Base-by-base conservation (phyloP, 2,113 vertebrate species). In the Canis aureus region DNA sequence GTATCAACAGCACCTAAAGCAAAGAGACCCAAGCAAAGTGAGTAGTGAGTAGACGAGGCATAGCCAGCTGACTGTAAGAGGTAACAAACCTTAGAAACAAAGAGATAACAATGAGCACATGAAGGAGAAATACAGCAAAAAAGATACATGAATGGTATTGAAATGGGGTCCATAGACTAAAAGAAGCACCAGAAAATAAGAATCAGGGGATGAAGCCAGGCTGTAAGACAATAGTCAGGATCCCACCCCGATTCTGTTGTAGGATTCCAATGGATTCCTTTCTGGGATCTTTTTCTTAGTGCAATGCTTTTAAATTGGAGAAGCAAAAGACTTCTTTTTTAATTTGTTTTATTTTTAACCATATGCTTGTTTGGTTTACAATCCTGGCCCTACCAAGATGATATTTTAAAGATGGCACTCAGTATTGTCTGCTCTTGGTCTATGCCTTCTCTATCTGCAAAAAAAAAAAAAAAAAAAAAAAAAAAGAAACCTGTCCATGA, bases 341-440 rank as follows among this genome's bases (percentile, higher is more conserved):
- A 9, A 55, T 83, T 90, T 55, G 7, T 76, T 87, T 92, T 59
- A 3, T 71, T 60, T 82, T 95, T 13, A 1, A 23, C 90, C 66
- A 78, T 85, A 55, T 64, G 1, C 3, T 74, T 87, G 8, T 27
- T 80, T 96, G 43, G 7, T 49, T 88, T 94, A n/a, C 5, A 88
- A 66, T 85, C 51, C 3, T 43, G 5, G 23, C 17, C 8, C 20
- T 93, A 60, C 8, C n/a, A 27, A 51, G 16, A 23, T 38, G 57
- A 49, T 59, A 80, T 60, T 84, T 78, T 87, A 82, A 92, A 88
- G n/a, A 76, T 43, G 51, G 29, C 27, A 59, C 8, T 51, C 29
- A 11, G 7, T 59, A 11, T 83, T 29, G 35, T 43, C 49, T 78
- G 11, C 27, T 81, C 32, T 71, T 89, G 11, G 17, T 57, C 73